Percentiles rank a stretch among this genome's conserved stretches.
Evolutionary conservation across 2,113 vertebrate species (phyloP).

Genomic region (Brachirus orientalis): DNA sequence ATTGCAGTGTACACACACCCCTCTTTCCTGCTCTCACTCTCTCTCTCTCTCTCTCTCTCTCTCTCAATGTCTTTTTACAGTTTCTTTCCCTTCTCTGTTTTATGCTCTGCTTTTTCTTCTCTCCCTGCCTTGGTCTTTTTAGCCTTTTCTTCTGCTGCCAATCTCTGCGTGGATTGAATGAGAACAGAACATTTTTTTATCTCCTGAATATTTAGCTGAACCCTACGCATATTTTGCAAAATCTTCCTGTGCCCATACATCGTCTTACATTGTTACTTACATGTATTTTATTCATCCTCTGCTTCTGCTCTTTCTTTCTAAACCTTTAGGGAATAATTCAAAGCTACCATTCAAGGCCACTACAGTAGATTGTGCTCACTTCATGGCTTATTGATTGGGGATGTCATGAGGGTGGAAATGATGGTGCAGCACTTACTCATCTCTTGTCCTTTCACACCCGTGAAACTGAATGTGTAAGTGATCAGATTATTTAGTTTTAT

Average conservation of each 20-base stretch:
- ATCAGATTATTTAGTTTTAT: slow-evolving; percentile 26
- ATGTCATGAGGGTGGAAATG: slow-evolving; percentile 5
- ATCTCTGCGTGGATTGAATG: slow-evolving; percentile 32
- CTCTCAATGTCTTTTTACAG: background rate
- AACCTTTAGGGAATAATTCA: slow-evolving; percentile 6
- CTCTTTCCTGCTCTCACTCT: background rate
- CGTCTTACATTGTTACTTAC: background rate
- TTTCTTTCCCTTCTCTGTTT: background rate
- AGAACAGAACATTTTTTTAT: slow-evolving; percentile 9
- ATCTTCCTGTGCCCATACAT: too few relatives aligned
- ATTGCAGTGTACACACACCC: slow-evolving; percentile 63
- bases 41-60: slow-evolving; percentile 3
- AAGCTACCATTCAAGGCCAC: background rate
- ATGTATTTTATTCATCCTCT: slow-evolving; percentile 1
- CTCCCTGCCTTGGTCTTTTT: background rate
- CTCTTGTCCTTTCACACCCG: too few relatives aligned
- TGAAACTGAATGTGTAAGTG: slow-evolving; percentile 1
- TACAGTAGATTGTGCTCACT: background rate
- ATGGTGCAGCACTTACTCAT: slow-evolving; percentile 7
- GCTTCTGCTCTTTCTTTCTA: background rate
- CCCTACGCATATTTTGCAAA: slow-evolving; percentile 23
- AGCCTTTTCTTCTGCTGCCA: background rate
- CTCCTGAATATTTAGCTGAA: slow-evolving; percentile 35
- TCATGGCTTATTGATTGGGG: background rate
- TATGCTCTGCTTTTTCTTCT: background rate